Conservation (phyloP, 2,797 vertebrate species). For the Nothura maculosa region DNA sequence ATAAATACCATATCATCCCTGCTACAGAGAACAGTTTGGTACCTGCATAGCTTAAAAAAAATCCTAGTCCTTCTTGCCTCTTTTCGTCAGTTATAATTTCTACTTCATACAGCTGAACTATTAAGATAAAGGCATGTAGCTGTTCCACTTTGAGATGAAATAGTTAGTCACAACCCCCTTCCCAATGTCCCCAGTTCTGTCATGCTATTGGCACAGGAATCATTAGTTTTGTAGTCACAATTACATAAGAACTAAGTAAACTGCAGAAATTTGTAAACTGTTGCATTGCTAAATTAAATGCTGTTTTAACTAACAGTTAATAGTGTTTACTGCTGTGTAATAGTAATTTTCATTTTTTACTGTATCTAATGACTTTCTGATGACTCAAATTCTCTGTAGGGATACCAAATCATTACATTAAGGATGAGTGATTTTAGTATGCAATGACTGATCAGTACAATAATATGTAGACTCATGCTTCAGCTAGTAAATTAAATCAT, state of each 20-base stretch:
- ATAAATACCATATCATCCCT: background rate
- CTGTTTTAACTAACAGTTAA: constrained; percentile 90
- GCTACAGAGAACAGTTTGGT: accelerated
- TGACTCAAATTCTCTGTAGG: constrained; percentile 89
- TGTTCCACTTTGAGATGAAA: constrained; percentile 8
- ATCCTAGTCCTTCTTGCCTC: background rate
- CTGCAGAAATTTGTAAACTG: constrained; percentile 83
- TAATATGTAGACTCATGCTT: constrained; percentile 83
- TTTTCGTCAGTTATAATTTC: background rate
- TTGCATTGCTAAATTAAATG: constrained; percentile 88
- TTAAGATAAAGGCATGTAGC: background rate
- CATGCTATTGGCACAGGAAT: constrained; percentile 54
- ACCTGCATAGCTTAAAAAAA: background rate
- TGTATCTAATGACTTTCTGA: constrained; percentile 91
- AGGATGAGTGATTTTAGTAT: constrained; percentile 89
- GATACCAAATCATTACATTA: constrained; percentile 89
- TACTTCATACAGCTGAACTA: background rate
- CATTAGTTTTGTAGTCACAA: constrained; percentile 77
- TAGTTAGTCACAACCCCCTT: background rate
- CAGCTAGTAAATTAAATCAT: constrained; percentile 86
- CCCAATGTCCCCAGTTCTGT: background rate
- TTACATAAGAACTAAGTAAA: constrained; percentile 82
- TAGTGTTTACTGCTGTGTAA: constrained; percentile 89
- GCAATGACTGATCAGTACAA: constrained; percentile 87
- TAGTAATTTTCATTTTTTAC: constrained; percentile 91